Base-by-base conservation (phyloP, 1,140 invertebrate species). In the Mercenaria mercenaria region DNA sequence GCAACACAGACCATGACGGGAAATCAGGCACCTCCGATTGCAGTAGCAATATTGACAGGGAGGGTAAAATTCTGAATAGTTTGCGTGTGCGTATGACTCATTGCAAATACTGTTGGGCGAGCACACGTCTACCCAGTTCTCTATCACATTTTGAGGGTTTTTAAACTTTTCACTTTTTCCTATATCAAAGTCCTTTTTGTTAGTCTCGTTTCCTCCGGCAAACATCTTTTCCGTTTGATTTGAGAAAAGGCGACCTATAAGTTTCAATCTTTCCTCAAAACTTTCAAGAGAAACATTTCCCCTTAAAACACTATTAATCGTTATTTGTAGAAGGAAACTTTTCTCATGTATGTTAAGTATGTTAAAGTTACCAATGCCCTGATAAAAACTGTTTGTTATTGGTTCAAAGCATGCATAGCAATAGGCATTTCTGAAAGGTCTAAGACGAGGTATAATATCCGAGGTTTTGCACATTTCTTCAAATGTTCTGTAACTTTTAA, bases 361-460 rank as follows among this genome's bases (percentile, higher is more conserved):
- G 1, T 64, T 15, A 64, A 64, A 29, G 26, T 64, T 29, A 4
- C 59, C 59, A 4, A 64, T 64, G 26, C 29, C 26, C 6, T 1
- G 4, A 15, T 29, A 64, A 8, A n/a, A 10, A 29, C 29, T 4
- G 6, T 8, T 8, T 1, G 23, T 29, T 29, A 64, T 8, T 29
- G n/a, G n/a, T 8, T 43, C n/a, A 29, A 69, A 43, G 29, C 82
- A 84, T 32, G 34, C 6, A 29, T 11, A 56, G 29, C 82, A 84
- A n/a, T 50, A 84, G 0, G 29, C 67, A 56, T 84, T 84, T 52
- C 39, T 84, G 47, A 32, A 84, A 8, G 82, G 82, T 32, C 20
- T 32, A 13, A 69, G 39, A 11, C 82, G 32, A 29, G 59, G 59
- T 10, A 8, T 15, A 29, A 64, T 29, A n/a, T 64, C 59, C 6